phyloP scores from a whole-genome alignment of 2,797 vertebrate species.

The Chaetodon trifasciatus region DNA sequence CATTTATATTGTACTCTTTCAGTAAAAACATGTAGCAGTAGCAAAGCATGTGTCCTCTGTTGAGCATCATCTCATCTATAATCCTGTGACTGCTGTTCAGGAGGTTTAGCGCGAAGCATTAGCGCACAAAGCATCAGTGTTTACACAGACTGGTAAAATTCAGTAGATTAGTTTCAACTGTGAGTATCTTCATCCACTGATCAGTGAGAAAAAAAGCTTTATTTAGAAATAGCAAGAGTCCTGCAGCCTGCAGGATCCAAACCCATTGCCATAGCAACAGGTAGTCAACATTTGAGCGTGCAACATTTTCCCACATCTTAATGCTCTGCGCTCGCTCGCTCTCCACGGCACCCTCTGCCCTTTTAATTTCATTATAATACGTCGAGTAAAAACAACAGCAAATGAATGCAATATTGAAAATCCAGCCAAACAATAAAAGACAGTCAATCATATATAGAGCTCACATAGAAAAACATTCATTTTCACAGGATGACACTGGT shows the following conservation, averaged over 20 bases:
- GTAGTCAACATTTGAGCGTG: constrained; percentile 87
- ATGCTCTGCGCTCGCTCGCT: constrained; percentile 71
- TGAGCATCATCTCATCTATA: constrained; percentile 48
- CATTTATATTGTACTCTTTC: constrained; percentile 22
- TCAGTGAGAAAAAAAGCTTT: constrained; percentile 84
- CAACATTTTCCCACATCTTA: constrained; percentile 80
- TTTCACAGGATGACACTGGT: constrained; percentile 19
- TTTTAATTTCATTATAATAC: constrained; percentile 77
- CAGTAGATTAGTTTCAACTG: constrained; percentile 76
- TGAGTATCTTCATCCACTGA: constrained; percentile 80
- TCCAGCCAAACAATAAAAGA: constrained; percentile 59
- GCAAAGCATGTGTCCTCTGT: constrained; percentile 20
- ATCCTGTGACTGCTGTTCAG: constrained; percentile 55
- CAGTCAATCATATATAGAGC: constrained; percentile 36
- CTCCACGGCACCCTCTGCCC: constrained; percentile 72
- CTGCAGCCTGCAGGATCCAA: constrained; percentile 84
- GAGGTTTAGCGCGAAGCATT: constrained; percentile 49
- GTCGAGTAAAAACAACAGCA: constrained; percentile 62
- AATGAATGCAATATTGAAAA: constrained; percentile 65
- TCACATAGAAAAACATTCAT: constrained; percentile 31
- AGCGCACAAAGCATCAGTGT: constrained; percentile 45
- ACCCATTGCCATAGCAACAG: constrained; percentile 87
- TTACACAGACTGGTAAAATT: constrained; percentile 63
- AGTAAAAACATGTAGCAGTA: constrained; percentile 21
- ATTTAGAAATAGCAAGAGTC: constrained; percentile 88